These are phyloP conservation scores for Zingel zingel DNA, from an alignment of 2,113 vertebrate genomes.

Conservation along the genomic window DNA sequence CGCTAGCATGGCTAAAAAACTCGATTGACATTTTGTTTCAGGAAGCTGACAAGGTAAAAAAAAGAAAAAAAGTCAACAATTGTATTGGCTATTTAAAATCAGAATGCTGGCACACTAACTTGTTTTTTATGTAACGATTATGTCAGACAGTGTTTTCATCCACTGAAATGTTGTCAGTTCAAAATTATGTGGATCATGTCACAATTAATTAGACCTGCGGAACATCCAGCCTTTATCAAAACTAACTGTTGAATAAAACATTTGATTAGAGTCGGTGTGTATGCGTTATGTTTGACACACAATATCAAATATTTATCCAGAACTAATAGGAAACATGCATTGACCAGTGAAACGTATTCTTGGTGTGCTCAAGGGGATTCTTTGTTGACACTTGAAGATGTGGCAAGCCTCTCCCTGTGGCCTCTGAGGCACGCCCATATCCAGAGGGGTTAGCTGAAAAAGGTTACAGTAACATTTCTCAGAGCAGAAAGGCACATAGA, in stretches of 20 bases:
- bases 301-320: conserved; percentile 33
- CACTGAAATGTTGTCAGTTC: background rate
- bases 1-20: too few species aligned
- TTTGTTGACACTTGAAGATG: conserved; percentile 47
- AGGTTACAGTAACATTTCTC: conserved; percentile 53
- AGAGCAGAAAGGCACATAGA: conserved; percentile 17
- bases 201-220: background rate
- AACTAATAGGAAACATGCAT: background rate
- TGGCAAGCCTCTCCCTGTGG: conserved; percentile 1
- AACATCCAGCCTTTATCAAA: background rate
- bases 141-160: background rate
- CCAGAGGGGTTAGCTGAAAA: conserved; percentile 24
- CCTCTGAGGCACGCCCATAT: conserved; percentile 49
- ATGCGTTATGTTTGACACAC: background rate
- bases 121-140: background rate
- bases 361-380: conserved; percentile 15
- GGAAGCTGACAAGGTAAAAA: background rate
- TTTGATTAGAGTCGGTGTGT: background rate
- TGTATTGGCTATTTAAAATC: background rate
- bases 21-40: background rate
- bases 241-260: background rate
- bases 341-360: conserved; percentile 1
- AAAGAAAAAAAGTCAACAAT: too few species aligned
- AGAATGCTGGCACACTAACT: background rate
- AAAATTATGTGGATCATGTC: background rate